These are phyloP conservation scores for Porites divaricata DNA, from an alignment of 92 coral and sea anemone species.

Conservation along the genomic window DNA sequence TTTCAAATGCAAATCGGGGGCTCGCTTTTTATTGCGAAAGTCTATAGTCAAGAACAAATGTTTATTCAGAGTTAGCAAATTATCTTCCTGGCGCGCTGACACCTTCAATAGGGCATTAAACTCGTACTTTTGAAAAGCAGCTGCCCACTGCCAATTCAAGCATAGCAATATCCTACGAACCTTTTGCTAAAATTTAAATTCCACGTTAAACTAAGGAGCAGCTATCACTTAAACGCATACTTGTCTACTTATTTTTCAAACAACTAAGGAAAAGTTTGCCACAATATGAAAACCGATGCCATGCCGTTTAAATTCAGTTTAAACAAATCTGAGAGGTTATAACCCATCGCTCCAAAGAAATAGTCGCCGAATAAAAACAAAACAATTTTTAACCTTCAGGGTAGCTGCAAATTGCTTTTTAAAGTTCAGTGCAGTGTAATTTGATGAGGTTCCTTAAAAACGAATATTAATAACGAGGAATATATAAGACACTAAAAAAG, in stretches of 20 bases:
- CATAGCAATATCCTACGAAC: slow-evolving; percentile 26
- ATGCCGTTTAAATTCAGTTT: background rate
- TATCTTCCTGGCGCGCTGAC: slow-evolving; percentile 41
- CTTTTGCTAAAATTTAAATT: slow-evolving; percentile 17
- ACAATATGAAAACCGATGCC: background rate
- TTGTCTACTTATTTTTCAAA: background rate
- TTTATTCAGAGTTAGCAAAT: slow-evolving; percentile 52
- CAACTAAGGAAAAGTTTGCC: background rate
- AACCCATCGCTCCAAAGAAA: background rate
- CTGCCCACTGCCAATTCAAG: slow-evolving; percentile 40
- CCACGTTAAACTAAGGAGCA: background rate
- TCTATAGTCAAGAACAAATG: slow-evolving; percentile 62
- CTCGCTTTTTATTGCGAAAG: slow-evolving; percentile 62
- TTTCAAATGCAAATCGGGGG: slow-evolving; percentile 79
- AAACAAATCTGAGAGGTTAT: background rate
- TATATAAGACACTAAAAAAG: background rate
- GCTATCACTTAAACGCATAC: background rate
- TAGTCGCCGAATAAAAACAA: background rate
- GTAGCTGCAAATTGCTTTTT: background rate
- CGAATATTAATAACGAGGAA: background rate
- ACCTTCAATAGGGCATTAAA: slow-evolving; percentile 52
- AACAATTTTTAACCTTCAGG: background rate
- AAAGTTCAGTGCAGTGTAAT: background rate
- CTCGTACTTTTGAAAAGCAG: slow-evolving; percentile 40
- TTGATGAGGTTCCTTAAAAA: background rate